A percentile compares a stretch with the other conserved stretches of the same genome.
Evolutionary conservation across 2,888 invertebrate species (phyloP).

Genomic region (Stomorhina lunata): DNA sequence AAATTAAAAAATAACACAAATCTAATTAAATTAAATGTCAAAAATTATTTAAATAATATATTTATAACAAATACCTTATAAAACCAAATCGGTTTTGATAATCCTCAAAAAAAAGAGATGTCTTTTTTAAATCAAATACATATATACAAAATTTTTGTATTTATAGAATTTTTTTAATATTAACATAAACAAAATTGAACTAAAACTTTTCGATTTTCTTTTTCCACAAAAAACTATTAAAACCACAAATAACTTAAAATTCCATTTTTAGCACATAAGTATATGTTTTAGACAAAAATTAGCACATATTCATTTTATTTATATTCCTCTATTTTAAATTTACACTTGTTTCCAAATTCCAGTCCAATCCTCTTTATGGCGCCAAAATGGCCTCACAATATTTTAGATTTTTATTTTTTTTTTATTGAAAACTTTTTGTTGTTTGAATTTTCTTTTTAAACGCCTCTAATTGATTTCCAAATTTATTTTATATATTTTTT

Average conservation of each 20-base stretch:
- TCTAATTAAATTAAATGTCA: too few species aligned
- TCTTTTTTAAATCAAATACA: too few species aligned
- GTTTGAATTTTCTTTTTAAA: neutral
- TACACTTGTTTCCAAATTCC: conserved; percentile 32
- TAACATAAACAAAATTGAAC: neutral
- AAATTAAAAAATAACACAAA: neutral
- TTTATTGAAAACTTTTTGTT: too few species aligned
- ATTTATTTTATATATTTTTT: conserved; percentile 28
- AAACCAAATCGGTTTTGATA: too few species aligned
- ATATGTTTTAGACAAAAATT: conserved; percentile 11
- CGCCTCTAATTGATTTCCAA: conserved; percentile 32
- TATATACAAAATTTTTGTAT: too few species aligned
- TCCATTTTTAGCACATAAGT: neutral
- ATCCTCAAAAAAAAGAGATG: too few species aligned
- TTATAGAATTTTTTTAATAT: too few species aligned
- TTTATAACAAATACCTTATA: too few species aligned
- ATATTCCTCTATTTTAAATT: too few species aligned
- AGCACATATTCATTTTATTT: conserved; percentile 25
- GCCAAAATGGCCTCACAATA: conserved; percentile 58
- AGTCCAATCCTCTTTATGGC: conserved; percentile 53
- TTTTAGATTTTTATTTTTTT: conserved; percentile 7
- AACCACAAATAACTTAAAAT: conserved; percentile 2
- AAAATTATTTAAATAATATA: too few species aligned
- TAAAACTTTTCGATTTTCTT: conserved; percentile 19
- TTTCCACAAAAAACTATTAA: neutral